These are phyloP conservation scores for Ginglymostoma cirratum DNA, from an alignment of 2,113 vertebrate species.

Conservation along the genomic window DNA sequence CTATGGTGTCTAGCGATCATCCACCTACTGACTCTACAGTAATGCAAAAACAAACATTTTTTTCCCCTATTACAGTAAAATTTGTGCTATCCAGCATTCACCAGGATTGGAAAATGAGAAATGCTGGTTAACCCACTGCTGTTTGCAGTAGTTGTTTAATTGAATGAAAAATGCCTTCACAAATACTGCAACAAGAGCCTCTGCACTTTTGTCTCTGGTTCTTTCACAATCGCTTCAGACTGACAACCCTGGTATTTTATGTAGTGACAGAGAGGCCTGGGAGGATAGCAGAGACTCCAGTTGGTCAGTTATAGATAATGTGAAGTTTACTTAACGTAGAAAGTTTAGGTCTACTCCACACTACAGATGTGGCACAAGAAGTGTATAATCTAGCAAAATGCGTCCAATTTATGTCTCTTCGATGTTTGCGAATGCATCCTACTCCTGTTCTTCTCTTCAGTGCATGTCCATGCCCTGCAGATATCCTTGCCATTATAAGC, in stretches of 20 bases:
- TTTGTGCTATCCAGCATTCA: no score
- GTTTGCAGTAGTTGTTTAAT: no score
- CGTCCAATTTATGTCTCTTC: background rate
- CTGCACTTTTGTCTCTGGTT: no score
- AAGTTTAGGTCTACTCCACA: background rate
- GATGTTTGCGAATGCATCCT: background rate
- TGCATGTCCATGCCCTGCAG: background rate
- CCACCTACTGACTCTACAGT: background rate
- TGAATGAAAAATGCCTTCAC: no score
- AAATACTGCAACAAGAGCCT: no score
- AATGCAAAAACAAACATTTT: background rate
- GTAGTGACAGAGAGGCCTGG: no score
- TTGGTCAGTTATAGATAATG: no score
- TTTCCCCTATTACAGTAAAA: background rate
- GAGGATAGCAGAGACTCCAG: no score
- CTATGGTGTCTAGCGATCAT: background rate
- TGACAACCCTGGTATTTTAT: no score
- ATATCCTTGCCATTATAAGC: background rate
- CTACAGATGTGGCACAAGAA: background rate
- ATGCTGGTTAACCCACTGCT: no score
- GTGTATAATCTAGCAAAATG: background rate
- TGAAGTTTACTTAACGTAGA: background rate
- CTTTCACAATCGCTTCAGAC: no score
- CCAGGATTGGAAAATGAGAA: no score
- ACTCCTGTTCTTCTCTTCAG: background rate